Conservation (phyloP, 2,113 vertebrate species). For the Ornithorhynchus anatinus region DNA sequence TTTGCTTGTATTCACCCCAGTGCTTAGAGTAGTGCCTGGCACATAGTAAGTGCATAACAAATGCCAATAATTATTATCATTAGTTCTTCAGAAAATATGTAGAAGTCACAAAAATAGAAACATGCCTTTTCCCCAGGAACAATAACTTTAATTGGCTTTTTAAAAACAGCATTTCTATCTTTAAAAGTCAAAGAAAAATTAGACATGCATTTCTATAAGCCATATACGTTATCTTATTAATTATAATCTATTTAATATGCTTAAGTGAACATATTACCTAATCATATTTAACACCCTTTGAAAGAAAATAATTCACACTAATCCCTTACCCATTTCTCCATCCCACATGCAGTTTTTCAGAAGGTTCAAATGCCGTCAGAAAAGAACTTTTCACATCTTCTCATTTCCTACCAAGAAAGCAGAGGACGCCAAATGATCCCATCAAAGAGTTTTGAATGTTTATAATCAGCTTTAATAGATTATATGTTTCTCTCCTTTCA, state of each 20-base stretch:
- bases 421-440: constrained; percentile 14
- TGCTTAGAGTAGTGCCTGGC: too few relatives aligned
- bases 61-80: too few relatives aligned
- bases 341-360: constrained; percentile 31
- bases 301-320: constrained; percentile 52
- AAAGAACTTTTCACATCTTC: constrained; percentile 16
- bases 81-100: constrained; percentile 2
- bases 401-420: constrained; percentile 17
- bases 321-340: constrained; percentile 25
- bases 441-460: constrained; percentile 15
- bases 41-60: too few relatives aligned
- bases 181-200: constrained; percentile 29
- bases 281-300: constrained; percentile 43
- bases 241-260: constrained; percentile 28
- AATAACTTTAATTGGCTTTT: background rate
- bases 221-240: constrained; percentile 28
- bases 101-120: background rate
- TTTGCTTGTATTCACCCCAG: too few relatives aligned
- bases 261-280: constrained; percentile 56
- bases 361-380: constrained; percentile 10
- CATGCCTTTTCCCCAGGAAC: background rate
- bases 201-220: constrained; percentile 14
- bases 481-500: background rate
- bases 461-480: constrained; percentile 34
- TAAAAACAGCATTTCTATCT: constrained; percentile 21